Base-by-base conservation (phyloP, 92 coral and sea anemone genomes). In the Muricea muricata region DNA sequence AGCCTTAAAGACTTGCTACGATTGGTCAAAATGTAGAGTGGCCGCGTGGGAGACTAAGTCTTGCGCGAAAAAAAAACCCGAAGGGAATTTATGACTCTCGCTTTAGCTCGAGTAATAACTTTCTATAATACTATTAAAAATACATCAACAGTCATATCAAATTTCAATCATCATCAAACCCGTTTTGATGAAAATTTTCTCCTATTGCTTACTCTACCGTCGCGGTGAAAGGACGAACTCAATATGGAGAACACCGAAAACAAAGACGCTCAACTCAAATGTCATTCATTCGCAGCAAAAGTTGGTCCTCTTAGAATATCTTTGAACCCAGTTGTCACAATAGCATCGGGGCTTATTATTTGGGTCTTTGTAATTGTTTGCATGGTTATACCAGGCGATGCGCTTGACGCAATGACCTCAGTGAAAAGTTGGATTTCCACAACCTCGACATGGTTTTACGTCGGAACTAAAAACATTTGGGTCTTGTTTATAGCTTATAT, bases 371-470 rank as follows among this genome's bases (percentile, higher is more conserved):
- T 73, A 23, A 73, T 73, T 46, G 61, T 39, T 14, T 41, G 57
- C 24, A 73, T 73, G 57, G 11, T 39, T 24, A 39, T n/a, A 13
- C 79, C 79, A 41, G 13, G 32, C 30, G 32, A 73, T 15, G 13
- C 79, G 28, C 58, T 73, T 58, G 10, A 39, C 26, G 79, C 79
- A 30, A 65, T 80, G 85, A 23, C 61, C 58, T 40, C 25, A 4
- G 39, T 24, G 7, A 80, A 65, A 26, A 48, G 61, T 45, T 80
- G 85, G 85, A 69, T 80, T 28, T 24, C 85, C 25, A 63, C 24
- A 7, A 65, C 85, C 2, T 63, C 61, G 46, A 80, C 85, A 21
- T 80, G 85, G 85, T 69, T 80, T 14, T 80, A 80, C 65, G 45
- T 80, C 30, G 85, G 85, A 14, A 80, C 75, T 11, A 65, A 41